Base-by-base conservation (phyloP, 1,140 invertebrate genomes). In the Lysiphlebus fabarum region DNA sequence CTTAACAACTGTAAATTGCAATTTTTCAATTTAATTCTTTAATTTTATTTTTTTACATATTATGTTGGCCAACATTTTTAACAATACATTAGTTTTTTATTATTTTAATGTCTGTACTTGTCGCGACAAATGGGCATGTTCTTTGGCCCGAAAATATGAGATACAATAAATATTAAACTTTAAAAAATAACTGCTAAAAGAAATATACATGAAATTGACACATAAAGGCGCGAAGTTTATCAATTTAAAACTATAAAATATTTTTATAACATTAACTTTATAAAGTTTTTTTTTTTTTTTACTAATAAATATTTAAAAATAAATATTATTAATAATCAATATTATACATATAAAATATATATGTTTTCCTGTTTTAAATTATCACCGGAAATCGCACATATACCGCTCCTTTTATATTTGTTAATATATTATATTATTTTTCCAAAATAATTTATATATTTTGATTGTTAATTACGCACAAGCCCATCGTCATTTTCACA, bases 401-500 rank as follows among this genome's bases (percentile, higher is more conserved):
- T 56, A 57, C 63, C 63, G 63, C 63, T 49, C 63, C 63, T 64
- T 40, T 64, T 26, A 2, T 17, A 1, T 26, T 26, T 26, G 2
- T 26, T 26, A 2, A 26, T 26, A 26, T 17, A 17, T n/a, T n/a
- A n/a, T 1, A 26, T 26, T 26, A 26, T 26, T 26, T 26, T 26
- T 26, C 17, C 17, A 2, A 0, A 26, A 26, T 26, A 4, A 26
- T 26, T 60, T 45, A 40, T 48, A 51, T 12, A 17, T 38, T 26
- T 17, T 49, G 33, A 34, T 4, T 49, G 12, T 7, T 40, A 41
- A 2, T 17, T 62, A 26, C 42, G 59, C 58, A 55, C 33, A 57
- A 53, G 47, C 61, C 43, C 43, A 49, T 47, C 42, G 56, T 56
- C 63, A 64, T 60, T 64, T 64, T 70, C 62, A 70, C 72, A 75